Percentiles rank a stretch among this genome's conserved stretches.
Evolutionary conservation across 2,797 vertebrate species (phyloP).

Genomic region (Meriones psammophilus): DNA sequence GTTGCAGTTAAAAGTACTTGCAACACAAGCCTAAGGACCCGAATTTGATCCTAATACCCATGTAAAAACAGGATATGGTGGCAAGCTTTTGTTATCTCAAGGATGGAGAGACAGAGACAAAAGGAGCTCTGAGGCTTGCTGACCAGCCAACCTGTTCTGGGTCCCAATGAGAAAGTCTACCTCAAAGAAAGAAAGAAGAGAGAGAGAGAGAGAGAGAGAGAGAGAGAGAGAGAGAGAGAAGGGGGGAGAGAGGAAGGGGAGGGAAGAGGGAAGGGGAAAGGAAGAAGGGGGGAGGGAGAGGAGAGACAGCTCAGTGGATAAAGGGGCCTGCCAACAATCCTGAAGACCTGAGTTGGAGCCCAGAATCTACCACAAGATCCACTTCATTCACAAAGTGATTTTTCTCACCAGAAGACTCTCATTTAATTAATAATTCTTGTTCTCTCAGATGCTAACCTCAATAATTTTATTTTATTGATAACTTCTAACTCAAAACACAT

Average conservation of each 20-base stretch:
- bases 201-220: too few species aligned
- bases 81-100: not conserved
- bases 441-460: not conserved
- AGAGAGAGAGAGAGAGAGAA: rapidly evolving
- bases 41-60: not conserved
- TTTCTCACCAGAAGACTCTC: conserved; percentile 31
- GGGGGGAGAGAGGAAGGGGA: not conserved
- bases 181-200: too few species aligned
- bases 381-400: conserved; percentile 47
- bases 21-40: not conserved
- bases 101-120: not conserved
- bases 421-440: conserved; percentile 41
- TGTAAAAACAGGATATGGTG: not conserved
- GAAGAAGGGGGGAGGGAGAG: rapidly evolving
- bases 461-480: conserved; percentile 33
- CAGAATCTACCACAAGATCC: not conserved
- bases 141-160: not conserved
- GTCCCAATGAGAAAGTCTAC: not conserved
- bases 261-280: not conserved
- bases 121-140: not conserved
- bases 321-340: not conserved
- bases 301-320: not conserved
- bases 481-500: conserved; percentile 40
- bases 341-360: not conserved
- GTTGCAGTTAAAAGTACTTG: not conserved